phyloP scores from a whole-genome alignment of 2,797 vertebrate species.

The Cossypha niveicapilla region DNA sequence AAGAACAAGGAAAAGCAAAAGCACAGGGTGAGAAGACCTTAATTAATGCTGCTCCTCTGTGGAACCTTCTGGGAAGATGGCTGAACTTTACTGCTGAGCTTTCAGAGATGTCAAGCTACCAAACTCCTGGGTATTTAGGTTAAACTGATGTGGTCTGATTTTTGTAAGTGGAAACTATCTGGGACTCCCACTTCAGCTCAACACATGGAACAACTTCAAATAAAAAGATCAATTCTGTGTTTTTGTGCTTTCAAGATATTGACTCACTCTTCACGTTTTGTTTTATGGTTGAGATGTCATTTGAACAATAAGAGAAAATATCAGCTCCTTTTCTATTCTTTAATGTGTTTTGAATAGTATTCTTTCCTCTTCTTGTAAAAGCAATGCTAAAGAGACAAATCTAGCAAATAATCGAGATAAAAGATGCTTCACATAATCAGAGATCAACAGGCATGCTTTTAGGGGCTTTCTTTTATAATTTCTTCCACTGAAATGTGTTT shows the following conservation, averaged over 20 bases:
- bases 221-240: background rate
- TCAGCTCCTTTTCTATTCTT: background rate
- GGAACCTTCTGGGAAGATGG: background rate
- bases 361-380: background rate
- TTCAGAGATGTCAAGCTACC: background rate
- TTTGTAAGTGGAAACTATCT: background rate
- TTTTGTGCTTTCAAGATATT: background rate
- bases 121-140: background rate
- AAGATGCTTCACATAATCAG: background rate
- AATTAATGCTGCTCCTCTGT: background rate
- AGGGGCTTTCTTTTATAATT: background rate
- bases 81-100: background rate
- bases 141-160: background rate
- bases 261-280: background rate
- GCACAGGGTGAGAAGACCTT: background rate
- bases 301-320: constrained; percentile 1
- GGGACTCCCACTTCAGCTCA: background rate
- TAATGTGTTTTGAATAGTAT: background rate
- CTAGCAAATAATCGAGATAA: background rate
- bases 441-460: background rate
- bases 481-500: background rate
- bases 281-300: background rate
- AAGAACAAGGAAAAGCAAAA: background rate
- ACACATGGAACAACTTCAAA: background rate
- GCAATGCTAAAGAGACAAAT: background rate